Conservation (phyloP, 2,888 invertebrate genomes). For the Apeira syringaria region DNA sequence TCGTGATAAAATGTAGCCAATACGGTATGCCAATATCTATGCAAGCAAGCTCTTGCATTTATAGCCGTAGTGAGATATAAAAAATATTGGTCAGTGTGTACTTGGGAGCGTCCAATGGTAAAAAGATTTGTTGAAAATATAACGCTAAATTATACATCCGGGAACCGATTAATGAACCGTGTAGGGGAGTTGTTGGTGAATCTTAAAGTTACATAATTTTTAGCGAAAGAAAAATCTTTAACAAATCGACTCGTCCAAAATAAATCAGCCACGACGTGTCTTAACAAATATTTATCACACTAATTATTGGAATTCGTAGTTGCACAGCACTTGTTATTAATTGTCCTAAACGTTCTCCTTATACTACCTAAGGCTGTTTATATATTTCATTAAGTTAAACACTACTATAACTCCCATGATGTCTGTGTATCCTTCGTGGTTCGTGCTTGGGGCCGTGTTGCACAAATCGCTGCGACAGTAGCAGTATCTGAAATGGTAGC, state of each 20-base stretch:
- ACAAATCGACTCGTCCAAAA: background rate
- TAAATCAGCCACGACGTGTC: constrained; percentile 11
- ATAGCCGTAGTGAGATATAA: too few species aligned
- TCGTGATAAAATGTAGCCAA: too few species aligned
- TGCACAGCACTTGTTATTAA: constrained; percentile 30
- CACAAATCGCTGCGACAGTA: constrained; percentile 90
- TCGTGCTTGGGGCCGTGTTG: constrained; percentile 83
- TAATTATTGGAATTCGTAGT: constrained; percentile 36
- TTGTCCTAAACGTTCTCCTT: constrained; percentile 23
- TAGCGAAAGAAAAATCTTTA: too few species aligned
- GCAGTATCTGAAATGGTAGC: constrained; percentile 85
- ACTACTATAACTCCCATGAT: constrained; percentile 85
- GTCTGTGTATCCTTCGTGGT: constrained; percentile 79
- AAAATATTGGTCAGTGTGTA: too few species aligned
- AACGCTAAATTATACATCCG: too few species aligned
- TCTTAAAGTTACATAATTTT: too few species aligned
- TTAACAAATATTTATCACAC: constrained; percentile 35
- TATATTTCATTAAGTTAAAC: constrained; percentile 85
- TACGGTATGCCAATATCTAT: too few species aligned
- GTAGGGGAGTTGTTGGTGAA: too few species aligned
- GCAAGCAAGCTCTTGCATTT: too few species aligned
- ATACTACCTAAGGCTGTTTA: constrained; percentile 77
- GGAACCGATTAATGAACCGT: too few species aligned
- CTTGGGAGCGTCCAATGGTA: too few species aligned
- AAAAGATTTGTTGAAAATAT: too few species aligned